Percentiles rank a stretch among this genome's conserved stretches.
phyloP scores from a whole-genome alignment of 1,140 invertebrate species.

The Drosophila gunungcola region DNA sequence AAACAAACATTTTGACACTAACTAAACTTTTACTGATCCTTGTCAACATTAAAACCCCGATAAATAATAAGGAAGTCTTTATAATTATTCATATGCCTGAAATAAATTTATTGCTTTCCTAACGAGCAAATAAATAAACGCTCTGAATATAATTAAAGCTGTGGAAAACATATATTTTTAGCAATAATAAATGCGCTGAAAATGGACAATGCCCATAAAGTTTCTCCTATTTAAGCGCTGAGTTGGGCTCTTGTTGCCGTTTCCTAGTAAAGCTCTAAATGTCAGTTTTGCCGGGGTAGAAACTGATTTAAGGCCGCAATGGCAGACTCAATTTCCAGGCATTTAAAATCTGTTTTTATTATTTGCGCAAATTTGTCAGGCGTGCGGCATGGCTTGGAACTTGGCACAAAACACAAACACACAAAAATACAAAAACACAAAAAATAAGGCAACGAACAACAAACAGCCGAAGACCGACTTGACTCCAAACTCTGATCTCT shows the following conservation, averaged over 20 bases:
- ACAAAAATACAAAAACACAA: background rate
- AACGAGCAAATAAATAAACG: constrained; percentile 1
- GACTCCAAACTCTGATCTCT: constrained; percentile 42
- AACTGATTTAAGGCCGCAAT: constrained; percentile 55
- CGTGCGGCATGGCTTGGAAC: constrained; percentile 29
- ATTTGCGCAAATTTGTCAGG: constrained; percentile 60
- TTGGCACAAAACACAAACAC: constrained; percentile 6
- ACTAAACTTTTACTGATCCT: background rate
- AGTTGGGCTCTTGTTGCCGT: constrained; percentile 14
- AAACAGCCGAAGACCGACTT: constrained; percentile 30
- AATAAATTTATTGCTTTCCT: constrained; percentile 6
- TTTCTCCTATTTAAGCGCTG: constrained; percentile 27
- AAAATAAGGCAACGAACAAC: constrained; percentile 24
- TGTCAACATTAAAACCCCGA: background rate
- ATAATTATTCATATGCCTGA: background rate
- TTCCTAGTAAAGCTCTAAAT: constrained; percentile 47
- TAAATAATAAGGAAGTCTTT: background rate
- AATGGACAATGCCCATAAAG: constrained; percentile 37
- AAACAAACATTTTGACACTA: background rate
- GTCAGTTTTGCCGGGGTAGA: constrained; percentile 35
- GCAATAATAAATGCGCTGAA: constrained; percentile 13
- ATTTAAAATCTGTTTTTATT: constrained; percentile 60
- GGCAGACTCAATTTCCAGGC: constrained; percentile 52
- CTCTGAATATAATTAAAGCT: constrained; percentile 20
- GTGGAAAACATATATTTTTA: constrained; percentile 11